Percentiles rank a stretch among this genome's conserved stretches.
phyloP scores from a whole-genome alignment of 1,140 invertebrate species.

The Phthorimaea operculella region DNA sequence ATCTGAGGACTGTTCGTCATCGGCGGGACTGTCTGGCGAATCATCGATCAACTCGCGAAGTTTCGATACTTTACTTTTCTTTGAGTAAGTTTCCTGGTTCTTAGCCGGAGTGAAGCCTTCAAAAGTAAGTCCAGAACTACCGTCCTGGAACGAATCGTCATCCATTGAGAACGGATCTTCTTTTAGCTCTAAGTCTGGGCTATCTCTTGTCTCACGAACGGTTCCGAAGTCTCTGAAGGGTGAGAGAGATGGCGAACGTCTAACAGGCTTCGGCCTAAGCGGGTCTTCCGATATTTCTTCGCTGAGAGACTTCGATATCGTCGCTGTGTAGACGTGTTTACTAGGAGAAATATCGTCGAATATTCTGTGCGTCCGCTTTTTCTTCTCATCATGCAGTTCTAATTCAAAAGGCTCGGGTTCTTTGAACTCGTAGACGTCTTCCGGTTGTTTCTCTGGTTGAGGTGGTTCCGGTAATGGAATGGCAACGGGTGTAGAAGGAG shows the following conservation, averaged over 20 bases:
- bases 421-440: constrained; percentile 90
- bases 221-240: constrained; percentile 60
- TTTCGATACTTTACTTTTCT: constrained; percentile 65
- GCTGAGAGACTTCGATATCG: constrained; percentile 52
- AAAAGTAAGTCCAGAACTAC: constrained; percentile 60
- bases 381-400: constrained; percentile 75
- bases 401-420: constrained; percentile 89
- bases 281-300: constrained; percentile 59
- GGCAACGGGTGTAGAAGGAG: constrained; percentile 20
- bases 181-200: constrained; percentile 69
- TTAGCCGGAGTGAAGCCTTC: constrained; percentile 67
- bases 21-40: constrained; percentile 62
- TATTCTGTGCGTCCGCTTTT: constrained; percentile 69
- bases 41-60: constrained; percentile 63
- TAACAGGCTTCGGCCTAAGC: constrained; percentile 36
- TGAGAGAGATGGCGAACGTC: constrained; percentile 55
- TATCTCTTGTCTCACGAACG: constrained; percentile 34
- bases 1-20: constrained; percentile 68
- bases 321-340: constrained; percentile 50
- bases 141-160: constrained; percentile 67
- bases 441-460: constrained; percentile 63
- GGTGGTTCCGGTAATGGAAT: constrained; percentile 34
- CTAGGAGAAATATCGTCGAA: constrained; percentile 68
- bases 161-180: constrained; percentile 70
- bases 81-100: constrained; percentile 66